A percentile compares a stretch with the other conserved stretches of the same genome.
phyloP scores from a whole-genome alignment of 2,797 vertebrate species.

The Anas capensis region DNA sequence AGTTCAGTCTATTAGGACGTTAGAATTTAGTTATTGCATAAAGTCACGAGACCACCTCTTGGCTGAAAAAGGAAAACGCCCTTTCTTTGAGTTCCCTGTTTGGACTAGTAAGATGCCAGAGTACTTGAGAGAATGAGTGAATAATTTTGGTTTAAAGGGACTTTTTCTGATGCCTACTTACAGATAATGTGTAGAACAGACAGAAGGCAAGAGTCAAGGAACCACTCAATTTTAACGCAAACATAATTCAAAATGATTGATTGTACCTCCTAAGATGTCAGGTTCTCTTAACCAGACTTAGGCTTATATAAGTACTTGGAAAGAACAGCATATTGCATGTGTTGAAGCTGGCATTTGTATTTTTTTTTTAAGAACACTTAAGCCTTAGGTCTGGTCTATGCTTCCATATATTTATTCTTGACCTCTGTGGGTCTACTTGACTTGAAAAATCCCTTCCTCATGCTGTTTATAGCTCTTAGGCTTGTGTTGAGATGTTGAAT shows the following conservation, averaged over 20 bases:
- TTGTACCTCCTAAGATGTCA: neutral
- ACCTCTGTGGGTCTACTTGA: neutral
- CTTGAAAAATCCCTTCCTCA: neutral
- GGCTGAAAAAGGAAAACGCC: neutral
- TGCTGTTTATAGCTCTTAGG: neutral
- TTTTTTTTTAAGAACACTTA: neutral
- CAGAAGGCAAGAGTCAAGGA: neutral
- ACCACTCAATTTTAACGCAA: neutral
- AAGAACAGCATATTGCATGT: neutral
- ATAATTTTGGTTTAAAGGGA: neutral
- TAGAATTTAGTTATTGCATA: neutral
- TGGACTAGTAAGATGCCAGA: neutral
- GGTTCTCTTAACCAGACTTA: neutral
- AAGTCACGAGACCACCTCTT: neutral
- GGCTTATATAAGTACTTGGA: rapidly evolving
- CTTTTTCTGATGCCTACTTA: neutral
- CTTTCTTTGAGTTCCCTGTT: neutral
- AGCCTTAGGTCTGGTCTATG: neutral
- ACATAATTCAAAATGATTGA: neutral
- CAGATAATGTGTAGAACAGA: neutral
- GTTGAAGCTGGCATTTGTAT: neutral
- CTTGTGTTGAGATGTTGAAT: neutral
- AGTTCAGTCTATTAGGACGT: neutral
- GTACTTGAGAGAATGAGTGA: neutral
- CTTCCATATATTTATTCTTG: neutral